A percentile compares a stretch with the other conserved stretches of the same genome.
Conservation (phyloP, 2,797 vertebrate genomes). For the Spinus olivaceus region DNA sequence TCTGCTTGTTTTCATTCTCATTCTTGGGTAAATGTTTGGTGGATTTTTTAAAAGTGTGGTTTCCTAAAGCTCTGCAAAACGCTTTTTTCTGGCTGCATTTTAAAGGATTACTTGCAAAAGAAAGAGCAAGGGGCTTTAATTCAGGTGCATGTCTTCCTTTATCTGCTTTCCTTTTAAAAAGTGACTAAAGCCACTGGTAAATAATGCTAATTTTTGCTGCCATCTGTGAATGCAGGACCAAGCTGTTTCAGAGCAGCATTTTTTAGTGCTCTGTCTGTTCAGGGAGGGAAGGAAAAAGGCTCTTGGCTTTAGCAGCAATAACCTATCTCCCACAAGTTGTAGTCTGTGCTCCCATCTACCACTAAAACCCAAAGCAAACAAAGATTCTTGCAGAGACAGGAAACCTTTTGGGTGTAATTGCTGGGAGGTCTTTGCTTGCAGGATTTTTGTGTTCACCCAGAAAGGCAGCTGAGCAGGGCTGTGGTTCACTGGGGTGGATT, state of each 20-base stretch:
- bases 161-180: not conserved
- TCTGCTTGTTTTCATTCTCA: constrained; percentile 31
- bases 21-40: not conserved
- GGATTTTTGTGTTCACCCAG: not conserved
- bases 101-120: not conserved
- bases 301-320: not conserved
- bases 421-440: not conserved
- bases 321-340: not conserved
- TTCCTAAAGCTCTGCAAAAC: not conserved
- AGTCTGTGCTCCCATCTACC: not conserved
- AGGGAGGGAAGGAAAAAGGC: not conserved
- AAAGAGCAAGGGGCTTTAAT: not conserved
- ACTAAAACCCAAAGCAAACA: constrained; percentile 17
- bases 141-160: not conserved
- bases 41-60: not conserved
- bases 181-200: not conserved
- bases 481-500: not conserved
- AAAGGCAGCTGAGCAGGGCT: not conserved
- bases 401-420: constrained; percentile 7
- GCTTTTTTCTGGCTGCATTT: not conserved
- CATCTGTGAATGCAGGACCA: not conserved
- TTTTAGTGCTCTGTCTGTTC: not conserved
- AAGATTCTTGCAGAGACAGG: not conserved
- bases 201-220: constrained; percentile 1
- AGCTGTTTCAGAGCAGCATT: not conserved